phyloP scores from a whole-genome alignment of 2,113 vertebrate genomes.

The Cavia aperea region DNA sequence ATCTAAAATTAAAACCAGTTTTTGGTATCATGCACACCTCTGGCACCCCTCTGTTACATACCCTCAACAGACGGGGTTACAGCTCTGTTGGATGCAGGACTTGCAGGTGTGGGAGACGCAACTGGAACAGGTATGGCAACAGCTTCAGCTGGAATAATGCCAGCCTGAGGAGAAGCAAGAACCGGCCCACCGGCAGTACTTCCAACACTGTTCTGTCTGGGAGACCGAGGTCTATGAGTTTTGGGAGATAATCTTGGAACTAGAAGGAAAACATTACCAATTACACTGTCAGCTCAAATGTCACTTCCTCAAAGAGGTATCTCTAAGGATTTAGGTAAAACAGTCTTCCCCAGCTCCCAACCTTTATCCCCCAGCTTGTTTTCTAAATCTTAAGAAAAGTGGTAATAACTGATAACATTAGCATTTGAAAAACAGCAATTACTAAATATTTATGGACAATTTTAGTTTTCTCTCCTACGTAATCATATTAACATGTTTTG shows the following conservation, averaged over 20 bases:
- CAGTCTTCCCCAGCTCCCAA: not conserved
- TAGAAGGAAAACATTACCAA: slow-evolving; percentile 70
- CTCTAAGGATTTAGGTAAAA: not conserved
- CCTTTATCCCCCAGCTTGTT: not conserved
- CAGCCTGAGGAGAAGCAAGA: slow-evolving; percentile 87
- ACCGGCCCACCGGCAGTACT: slow-evolving; percentile 81
- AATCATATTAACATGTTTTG: not conserved
- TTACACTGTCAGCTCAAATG: slow-evolving; percentile 50
- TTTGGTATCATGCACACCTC: not conserved
- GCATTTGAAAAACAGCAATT: slow-evolving; percentile 20
- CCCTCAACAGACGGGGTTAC: slow-evolving; percentile 88
- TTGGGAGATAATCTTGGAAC: slow-evolving; percentile 80
- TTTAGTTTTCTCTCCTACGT: not conserved
- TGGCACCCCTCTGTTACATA: slow-evolving; percentile 59
- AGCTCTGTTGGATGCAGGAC: slow-evolving; percentile 87
- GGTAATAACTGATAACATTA: not conserved
- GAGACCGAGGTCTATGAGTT: slow-evolving; percentile 95
- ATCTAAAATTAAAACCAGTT: not conserved
- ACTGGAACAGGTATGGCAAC: slow-evolving; percentile 82
- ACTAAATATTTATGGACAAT: not conserved
- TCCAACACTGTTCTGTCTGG: slow-evolving; percentile 88
- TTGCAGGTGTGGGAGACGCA: slow-evolving; percentile 90
- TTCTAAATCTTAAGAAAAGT: not conserved
- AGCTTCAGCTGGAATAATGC: slow-evolving; percentile 84
- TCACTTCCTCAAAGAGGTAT: slow-evolving; percentile 21